These are phyloP conservation scores for Actinopyga echinites DNA, from an alignment of 53 echinoderm and acorn worm genomes.

Conservation along the genomic window DNA sequence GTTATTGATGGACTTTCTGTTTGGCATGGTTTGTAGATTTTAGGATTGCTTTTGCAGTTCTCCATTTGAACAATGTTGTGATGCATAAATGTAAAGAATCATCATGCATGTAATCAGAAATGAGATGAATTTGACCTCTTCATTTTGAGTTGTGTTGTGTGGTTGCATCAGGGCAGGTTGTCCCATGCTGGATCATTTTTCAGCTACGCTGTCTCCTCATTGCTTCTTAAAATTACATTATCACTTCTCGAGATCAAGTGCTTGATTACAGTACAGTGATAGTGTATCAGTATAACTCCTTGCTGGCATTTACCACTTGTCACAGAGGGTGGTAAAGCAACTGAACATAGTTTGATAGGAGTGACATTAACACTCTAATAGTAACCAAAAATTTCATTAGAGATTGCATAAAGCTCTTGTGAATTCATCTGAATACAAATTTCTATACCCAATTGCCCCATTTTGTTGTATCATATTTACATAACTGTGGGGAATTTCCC, in stretches of 20 bases:
- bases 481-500: too few relatives aligned
- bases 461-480: too few relatives aligned
- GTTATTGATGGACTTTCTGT: too few relatives aligned
- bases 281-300: not conserved
- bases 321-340: not conserved
- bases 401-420: not conserved
- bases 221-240: not conserved
- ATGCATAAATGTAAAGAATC: too few relatives aligned
- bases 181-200: not conserved
- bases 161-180: not conserved
- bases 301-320: conserved; percentile 15
- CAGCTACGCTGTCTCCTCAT: not conserved
- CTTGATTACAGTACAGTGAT: not conserved
- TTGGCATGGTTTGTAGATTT: too few relatives aligned
- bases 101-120: too few relatives aligned
- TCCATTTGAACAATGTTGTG: too few relatives aligned
- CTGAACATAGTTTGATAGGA: too few relatives aligned
- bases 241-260: not conserved
- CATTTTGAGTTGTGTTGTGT: not conserved
- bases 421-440: too few relatives aligned
- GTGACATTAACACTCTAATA: too few relatives aligned
- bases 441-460: too few relatives aligned
- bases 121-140: not conserved
- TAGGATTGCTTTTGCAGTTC: too few relatives aligned
- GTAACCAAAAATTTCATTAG: not conserved